These are phyloP conservation scores for Amblyornis subalaris DNA, from an alignment of 2,113 vertebrate genomes.

Conservation along the genomic window DNA sequence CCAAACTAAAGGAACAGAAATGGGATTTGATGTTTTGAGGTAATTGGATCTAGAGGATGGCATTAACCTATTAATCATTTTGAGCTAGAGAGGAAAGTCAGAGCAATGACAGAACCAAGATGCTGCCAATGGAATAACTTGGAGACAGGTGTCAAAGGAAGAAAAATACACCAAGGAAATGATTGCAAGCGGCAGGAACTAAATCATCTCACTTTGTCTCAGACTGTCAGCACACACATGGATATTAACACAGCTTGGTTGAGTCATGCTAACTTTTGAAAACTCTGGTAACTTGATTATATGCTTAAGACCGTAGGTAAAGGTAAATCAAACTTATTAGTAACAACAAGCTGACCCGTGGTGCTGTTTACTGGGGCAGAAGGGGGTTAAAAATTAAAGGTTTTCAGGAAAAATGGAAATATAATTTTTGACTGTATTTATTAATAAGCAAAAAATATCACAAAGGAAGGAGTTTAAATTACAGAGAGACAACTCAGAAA, in stretches of 20 bases:
- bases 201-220: neutral
- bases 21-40: neutral
- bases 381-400: neutral
- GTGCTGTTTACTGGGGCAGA: neutral
- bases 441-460: neutral
- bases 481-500: neutral
- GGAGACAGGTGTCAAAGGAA: conserved; percentile 4
- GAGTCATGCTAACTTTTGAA: neutral
- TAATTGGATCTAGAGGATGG: neutral
- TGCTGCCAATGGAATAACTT: neutral
- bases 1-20: neutral
- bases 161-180: neutral
- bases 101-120: neutral
- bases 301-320: neutral
- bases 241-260: neutral
- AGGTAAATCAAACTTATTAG: neutral
- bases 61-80: neutral
- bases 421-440: neutral
- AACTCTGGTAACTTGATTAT: neutral
- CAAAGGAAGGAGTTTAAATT: neutral
- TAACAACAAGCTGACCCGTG: neutral
- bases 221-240: neutral
- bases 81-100: neutral
- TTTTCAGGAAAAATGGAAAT: neutral
- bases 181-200: neutral